Evolutionary conservation across 2,797 vertebrate species (phyloP), one percentile per base, ranked within the genome.

Genomic region (Pampus argenteus): DNA sequence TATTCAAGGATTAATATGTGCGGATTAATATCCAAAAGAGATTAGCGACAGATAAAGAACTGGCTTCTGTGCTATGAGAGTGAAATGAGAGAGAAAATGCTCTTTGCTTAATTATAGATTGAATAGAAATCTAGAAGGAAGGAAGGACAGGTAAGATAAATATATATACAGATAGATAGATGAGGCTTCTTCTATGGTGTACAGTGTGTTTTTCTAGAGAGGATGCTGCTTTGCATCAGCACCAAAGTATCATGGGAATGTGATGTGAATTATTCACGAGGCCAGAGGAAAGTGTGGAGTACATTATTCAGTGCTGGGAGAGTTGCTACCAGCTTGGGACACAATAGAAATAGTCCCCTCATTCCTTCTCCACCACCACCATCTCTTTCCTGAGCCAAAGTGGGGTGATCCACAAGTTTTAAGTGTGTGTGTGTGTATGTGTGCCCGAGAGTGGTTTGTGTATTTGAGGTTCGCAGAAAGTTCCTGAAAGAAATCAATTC

Each of bases 211-310:
- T 20, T 63, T 56, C 63, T 69, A 23, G 42, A 77, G 66, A 47
- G 49, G 42, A 73, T 22, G 56, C 66, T 67, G 74, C 58, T 77
- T 81, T 84, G 60, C 61, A 59, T 78, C 66, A 47, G 64, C 68
- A 69, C 54, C 50, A 29, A 54, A 14, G 65, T 72, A 74, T 82
- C 83, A 66, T 25, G 57, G 86, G 77, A 84, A 64, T 70, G 60
- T 23, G 25, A 57, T 23, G 75, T 83, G 68, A 86, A 89, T 92
- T 82, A 90, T 90, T 90, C 67, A 89, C 58, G 8, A 42, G 71
- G 69, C 69, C 66, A 13, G 49, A 28, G 75, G 55, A 76, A 72
- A 83, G 71, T 74, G 70, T 55, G 66, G 49, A 57, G 60, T 78
- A 54, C 74, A 88, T 89, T 83, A 90, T 91, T 89, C 85, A 91